These are phyloP conservation scores for Cerceris rybyensis DNA, from an alignment of 2,888 invertebrate species.

Conservation along the genomic window DNA sequence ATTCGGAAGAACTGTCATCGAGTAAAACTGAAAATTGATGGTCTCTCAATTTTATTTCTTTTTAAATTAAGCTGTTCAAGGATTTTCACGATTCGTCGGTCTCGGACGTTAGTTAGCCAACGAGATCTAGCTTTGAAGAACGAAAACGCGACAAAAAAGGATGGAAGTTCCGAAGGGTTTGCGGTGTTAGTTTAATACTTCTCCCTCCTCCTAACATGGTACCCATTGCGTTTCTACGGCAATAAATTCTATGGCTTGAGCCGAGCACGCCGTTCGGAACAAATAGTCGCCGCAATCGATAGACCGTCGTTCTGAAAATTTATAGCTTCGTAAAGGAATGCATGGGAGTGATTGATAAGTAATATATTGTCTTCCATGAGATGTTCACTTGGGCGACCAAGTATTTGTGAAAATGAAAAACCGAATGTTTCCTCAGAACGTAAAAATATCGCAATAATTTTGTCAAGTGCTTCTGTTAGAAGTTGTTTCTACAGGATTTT, in stretches of 20 bases:
- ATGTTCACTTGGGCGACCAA: neutral
- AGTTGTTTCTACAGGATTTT: too few species aligned
- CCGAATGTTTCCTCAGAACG: too few species aligned
- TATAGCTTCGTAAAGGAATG: conserved; percentile 50
- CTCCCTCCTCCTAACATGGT: conserved; percentile 8
- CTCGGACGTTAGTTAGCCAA: neutral
- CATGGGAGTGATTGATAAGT: conserved; percentile 51
- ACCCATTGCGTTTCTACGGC: conserved; percentile 36
- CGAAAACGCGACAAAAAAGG: neutral
- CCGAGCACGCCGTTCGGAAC: conserved; percentile 17
- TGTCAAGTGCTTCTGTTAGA: too few species aligned
- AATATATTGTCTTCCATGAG: neutral
- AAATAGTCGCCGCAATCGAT: conserved; percentile 46
- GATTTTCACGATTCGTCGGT: too few species aligned
- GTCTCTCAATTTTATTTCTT: too few species aligned
- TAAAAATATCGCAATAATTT: too few species aligned
- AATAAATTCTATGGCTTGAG: conserved; percentile 47
- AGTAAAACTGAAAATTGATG: too few species aligned
- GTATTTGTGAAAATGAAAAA: too few species aligned
- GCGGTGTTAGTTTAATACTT: neutral
- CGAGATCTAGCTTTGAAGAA: neutral
- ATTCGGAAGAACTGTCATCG: too few species aligned
- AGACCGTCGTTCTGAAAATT: conserved; percentile 43
- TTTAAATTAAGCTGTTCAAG: too few species aligned
- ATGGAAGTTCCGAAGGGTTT: conserved; percentile 2